Evolutionary conservation across 2,797 vertebrate genomes (phyloP).

Genomic region (Chromis chromis): DNA sequence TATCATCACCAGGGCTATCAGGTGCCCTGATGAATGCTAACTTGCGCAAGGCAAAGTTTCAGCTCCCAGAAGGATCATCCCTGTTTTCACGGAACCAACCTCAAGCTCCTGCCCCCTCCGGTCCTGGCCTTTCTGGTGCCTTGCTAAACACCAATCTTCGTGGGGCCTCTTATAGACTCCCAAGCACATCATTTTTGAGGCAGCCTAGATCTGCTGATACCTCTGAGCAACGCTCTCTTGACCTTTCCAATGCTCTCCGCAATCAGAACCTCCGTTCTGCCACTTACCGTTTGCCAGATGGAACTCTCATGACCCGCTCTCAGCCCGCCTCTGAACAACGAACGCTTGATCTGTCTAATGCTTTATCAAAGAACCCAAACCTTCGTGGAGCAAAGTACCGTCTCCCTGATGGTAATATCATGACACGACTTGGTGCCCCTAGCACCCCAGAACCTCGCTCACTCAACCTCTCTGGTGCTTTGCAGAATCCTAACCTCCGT

Average conservation of each 20-base stretch:
- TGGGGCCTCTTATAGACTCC: conserved; percentile 78
- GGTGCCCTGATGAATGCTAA: conserved; percentile 77
- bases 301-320: conserved; percentile 64
- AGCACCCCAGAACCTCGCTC: conserved; percentile 65
- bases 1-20: conserved; percentile 70
- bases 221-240: conserved; percentile 51
- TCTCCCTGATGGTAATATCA: conserved; percentile 71
- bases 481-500: conserved; percentile 78
- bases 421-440: conserved; percentile 70
- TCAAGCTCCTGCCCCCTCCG: conserved; percentile 61
- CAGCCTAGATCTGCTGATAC: conserved; percentile 56
- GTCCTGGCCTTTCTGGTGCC: conserved; percentile 80
- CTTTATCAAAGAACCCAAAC: conserved; percentile 76
- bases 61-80: conserved; percentile 79
- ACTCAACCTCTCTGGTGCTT: conserved; percentile 73
- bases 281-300: conserved; percentile 74
- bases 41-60: conserved; percentile 77
- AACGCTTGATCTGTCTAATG: conserved; percentile 73
- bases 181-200: conserved; percentile 64
- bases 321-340: conserved; percentile 45
- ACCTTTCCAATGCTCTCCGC: conserved; percentile 75
- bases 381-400: conserved; percentile 74
- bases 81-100: conserved; percentile 74
- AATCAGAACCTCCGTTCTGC: conserved; percentile 74
- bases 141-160: conserved; percentile 77